phyloP scores from a whole-genome alignment of 2,113 vertebrate genomes.

The Platichthys flesus region DNA sequence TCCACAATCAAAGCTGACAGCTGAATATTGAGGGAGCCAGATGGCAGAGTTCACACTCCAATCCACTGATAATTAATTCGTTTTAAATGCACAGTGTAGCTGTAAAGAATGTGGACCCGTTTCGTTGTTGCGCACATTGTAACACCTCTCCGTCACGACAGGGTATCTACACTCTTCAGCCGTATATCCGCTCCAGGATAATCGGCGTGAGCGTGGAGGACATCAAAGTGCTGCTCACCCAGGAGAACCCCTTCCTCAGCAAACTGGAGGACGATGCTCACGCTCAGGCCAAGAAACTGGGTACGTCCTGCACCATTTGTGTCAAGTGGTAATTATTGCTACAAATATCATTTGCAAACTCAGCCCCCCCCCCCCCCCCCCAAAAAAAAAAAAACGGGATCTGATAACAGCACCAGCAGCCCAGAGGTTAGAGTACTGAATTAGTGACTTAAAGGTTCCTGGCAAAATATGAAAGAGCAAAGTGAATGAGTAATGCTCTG shows the following conservation, averaged over 20 bases:
- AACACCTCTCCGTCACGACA: conserved; percentile 51
- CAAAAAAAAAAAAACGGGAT: not conserved
- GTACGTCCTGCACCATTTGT: conserved; percentile 73
- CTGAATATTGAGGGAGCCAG: conserved; percentile 14
- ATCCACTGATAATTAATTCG: conserved; percentile 6
- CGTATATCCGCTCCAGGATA: conserved; percentile 93
- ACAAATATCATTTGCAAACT: not conserved
- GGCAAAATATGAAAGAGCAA: conserved; percentile 2
- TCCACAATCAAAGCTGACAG: not conserved
- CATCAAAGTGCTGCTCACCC: conserved; percentile 94
- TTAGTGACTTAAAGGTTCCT: not conserved
- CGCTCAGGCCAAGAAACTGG: conserved; percentile 89
- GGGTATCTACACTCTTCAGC: conserved; percentile 96
- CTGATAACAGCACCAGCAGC: not conserved
- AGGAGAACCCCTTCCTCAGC: conserved; percentile 96
- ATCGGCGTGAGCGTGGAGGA: conserved; percentile 91
- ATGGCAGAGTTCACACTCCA: conserved; percentile 20
- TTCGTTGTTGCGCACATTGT: not conserved
- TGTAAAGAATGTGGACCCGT: conserved; percentile 1
- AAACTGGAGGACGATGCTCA: conserved; percentile 90
- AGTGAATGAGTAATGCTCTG: conserved; percentile 1
- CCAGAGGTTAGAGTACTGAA: not conserved
- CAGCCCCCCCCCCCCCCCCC: too few relatives aligned
- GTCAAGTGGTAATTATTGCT: not conserved
- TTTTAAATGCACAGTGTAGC: not conserved